These are phyloP conservation scores for Agraylea sexmaculata DNA, from an alignment of 1,140 invertebrate genomes.

Conservation along the genomic window DNA sequence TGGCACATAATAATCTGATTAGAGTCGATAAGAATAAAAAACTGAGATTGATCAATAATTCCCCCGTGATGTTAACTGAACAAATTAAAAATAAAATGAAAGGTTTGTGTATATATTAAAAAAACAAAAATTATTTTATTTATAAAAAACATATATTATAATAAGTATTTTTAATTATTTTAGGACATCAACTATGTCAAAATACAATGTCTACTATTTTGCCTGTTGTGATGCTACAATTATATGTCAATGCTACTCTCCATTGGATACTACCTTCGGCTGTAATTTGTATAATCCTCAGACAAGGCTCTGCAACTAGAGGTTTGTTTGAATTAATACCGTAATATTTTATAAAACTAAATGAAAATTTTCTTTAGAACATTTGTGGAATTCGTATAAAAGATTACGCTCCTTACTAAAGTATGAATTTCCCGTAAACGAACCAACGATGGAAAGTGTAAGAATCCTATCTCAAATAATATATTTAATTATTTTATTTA, in stretches of 20 bases:
- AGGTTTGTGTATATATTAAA: constrained; percentile 30
- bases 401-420: constrained; percentile 41
- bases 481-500: constrained; percentile 16
- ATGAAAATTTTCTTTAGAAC: constrained; percentile 28
- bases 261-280: constrained; percentile 52
- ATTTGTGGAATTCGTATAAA: constrained; percentile 32
- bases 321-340: constrained; percentile 14
- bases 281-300: constrained; percentile 38
- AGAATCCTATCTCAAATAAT: constrained; percentile 24
- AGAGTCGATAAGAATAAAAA: constrained; percentile 33
- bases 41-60: constrained; percentile 25
- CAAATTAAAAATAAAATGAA: constrained; percentile 35
- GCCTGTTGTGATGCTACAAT: constrained; percentile 53
- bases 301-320: constrained; percentile 16
- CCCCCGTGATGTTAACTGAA: constrained; percentile 25
- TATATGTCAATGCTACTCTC: constrained; percentile 61
- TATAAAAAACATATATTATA: constrained; percentile 25
- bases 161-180: constrained; percentile 27
- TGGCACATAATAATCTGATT: constrained; percentile 32
- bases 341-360: constrained; percentile 9
- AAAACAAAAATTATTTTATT: constrained; percentile 27
- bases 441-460: constrained; percentile 25
- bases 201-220: constrained; percentile 54
- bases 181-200: constrained; percentile 50
- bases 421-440: constrained; percentile 42